A percentile compares a stretch with the other conserved stretches of the same genome.
Conservation (phyloP, 1,140 invertebrate species). For the Leptinotarsa defecta region DNA sequence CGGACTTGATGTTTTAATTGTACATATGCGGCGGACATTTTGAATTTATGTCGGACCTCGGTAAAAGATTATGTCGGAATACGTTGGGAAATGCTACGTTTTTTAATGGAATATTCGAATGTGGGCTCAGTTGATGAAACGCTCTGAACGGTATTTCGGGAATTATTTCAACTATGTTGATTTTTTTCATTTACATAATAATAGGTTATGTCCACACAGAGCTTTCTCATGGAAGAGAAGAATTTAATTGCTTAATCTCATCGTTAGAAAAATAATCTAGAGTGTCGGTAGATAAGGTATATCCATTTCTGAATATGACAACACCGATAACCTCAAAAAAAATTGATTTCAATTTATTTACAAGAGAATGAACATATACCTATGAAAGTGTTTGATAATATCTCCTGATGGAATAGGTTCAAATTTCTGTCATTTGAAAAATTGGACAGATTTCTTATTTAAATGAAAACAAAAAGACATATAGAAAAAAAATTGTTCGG, state of each 20-base stretch:
- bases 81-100: slow-evolving; percentile 28
- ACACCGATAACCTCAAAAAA: neutral
- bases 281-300: slow-evolving; percentile 3
- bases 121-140: slow-evolving; percentile 15
- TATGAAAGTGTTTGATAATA: too few relatives aligned
- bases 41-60: slow-evolving; percentile 33
- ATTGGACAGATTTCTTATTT: too few relatives aligned
- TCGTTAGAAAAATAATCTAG: neutral
- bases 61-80: slow-evolving; percentile 39
- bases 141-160: slow-evolving; percentile 11
- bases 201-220: slow-evolving; percentile 6
- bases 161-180: slow-evolving; percentile 19
- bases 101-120: slow-evolving; percentile 24
- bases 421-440: too few relatives aligned
- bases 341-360: too few relatives aligned
- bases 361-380: too few relatives aligned
- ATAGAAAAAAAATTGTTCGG: too few relatives aligned
- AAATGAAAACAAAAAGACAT: too few relatives aligned
- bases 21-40: slow-evolving; percentile 33
- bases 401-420: too few relatives aligned
- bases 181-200: slow-evolving; percentile 26
- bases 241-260: slow-evolving; percentile 9
- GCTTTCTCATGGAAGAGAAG: slow-evolving; percentile 9
- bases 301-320: neutral
- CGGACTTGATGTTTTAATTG: slow-evolving; percentile 42